Evolutionary conservation across 1,140 invertebrate species (phyloP), one percentile per base, ranked within the genome.

Genomic region (Papilio machaon): DNA sequence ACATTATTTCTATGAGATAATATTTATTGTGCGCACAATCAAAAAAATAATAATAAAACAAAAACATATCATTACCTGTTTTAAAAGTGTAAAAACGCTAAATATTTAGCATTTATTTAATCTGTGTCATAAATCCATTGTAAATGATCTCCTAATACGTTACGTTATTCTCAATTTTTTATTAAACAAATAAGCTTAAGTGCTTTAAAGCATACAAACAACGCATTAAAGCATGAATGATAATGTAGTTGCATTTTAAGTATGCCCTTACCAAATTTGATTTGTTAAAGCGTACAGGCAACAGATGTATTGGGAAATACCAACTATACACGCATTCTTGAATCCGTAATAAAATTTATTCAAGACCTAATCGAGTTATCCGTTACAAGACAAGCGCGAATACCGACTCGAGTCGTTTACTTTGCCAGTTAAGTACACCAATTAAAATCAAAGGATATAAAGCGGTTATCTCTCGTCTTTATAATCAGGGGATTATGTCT

Each of bases 401-500:
- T 43, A 73, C 67, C 47, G 46, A 73, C 10, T 74, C 60, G 78
- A 43, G 78, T 73, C 76, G 76, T 78, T 78, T 60, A 78, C 76
- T 78, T 78, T 60, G 30, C 76, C 76, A 78, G 76, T 78, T 78
- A 78, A 78, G 54, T 83, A 85, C 84, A 77, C 76, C 84, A 84
- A 87, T 90, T 89, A 88, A 88, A 86, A 84, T 84, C 84, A 88
- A 85, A 87, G 85, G 85, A 88, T 88, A 88, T 87, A 85, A 80
- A 83, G 83, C 79, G 80, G 84, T 91, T 89, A 91, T 88, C 88
- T 86, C 78, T 75, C 77, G 87, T 90, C 87, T 89, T 86, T 89
- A 89, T 89, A 89, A 91, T 91, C 90, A 78, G 38, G 88, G 89
- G 87, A 89, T 91, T 91, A 90, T 82, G 81, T 87, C 82, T 80